Evolutionary conservation across 2,113 vertebrate genomes (phyloP), one percentile per base, ranked within the genome.

Genomic region (Antechinus flavipes): DNA sequence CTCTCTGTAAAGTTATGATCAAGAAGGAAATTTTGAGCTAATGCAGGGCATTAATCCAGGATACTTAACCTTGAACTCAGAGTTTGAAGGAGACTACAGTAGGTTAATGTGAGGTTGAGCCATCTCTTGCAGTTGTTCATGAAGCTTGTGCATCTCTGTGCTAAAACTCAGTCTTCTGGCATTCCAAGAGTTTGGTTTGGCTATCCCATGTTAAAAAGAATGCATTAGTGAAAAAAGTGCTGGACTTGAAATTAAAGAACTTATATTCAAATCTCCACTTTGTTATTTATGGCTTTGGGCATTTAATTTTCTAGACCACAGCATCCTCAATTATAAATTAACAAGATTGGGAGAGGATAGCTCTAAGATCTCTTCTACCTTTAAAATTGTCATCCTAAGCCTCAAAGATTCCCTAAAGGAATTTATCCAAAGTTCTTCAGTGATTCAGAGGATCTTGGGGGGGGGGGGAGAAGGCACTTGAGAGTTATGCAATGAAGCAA

Each of bases 91-190:
- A 90, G 53, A 54, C 61, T 0, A 56, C 61, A 0, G 9, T 5
- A 47, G 54, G 27, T 30, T 46, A 53, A 90, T 94, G 94, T 92
- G 96, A 98, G 53, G 53, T 68, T 94, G 97, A 97, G 24, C 97
- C 96, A 97, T 42, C 46, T 7, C 61, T 96, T 91, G 96, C 94
- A 90, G 92, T 90, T 91, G 92, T 91, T 76, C 55, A 89, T 2
- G 50, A 94, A 19, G 25, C 89, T 68, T 95, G 93, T 10, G 12
- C 90, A 46, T 7, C 35, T 90, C 46, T 46, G 0, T 24, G 90
- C 90, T 84, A 91, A 53, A 94, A 90, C 0, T 47, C 25, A 84
- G 47, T 54, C 27, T 97, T 90, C 12, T 27, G 4, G 42, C 30
- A 8, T 9, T 50, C 56, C 92, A 54, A 22, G 1, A 91, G 90